Conservation (phyloP, 2,797 vertebrate genomes). For the Rhinatrema bivittatum region DNA sequence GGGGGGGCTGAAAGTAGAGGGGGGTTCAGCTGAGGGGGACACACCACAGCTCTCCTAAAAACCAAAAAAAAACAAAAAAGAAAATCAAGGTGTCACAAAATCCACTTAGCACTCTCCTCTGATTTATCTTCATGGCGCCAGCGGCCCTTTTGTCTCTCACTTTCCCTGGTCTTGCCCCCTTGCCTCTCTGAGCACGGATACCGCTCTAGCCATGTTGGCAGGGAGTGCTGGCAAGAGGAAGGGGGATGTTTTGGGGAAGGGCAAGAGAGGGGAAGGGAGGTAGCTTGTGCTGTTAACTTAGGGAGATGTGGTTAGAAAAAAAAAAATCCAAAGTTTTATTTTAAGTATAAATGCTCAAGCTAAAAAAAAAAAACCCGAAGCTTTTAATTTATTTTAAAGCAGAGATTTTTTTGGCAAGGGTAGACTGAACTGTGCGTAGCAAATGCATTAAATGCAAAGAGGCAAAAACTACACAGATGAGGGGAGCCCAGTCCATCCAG, state of each 20-base stretch:
- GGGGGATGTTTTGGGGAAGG: slow-evolving; percentile 9
- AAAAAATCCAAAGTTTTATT: slow-evolving; percentile 43
- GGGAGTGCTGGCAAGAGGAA: slow-evolving; percentile 26
- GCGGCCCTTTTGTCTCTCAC: slow-evolving; percentile 24
- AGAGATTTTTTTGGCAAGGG: neutral
- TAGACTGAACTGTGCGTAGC: no score
- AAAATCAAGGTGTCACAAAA: slow-evolving; percentile 67
- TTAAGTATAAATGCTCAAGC: slow-evolving; percentile 33
- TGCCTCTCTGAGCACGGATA: no score
- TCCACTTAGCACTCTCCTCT: slow-evolving; percentile 76
- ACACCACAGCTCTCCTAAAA: slow-evolving; percentile 57
- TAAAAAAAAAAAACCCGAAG: slow-evolving; percentile 17
- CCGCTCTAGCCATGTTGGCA: no score
- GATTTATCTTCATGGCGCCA: slow-evolving; percentile 32
- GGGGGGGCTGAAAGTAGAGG: slow-evolving; percentile 50
- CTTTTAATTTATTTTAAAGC: slow-evolving; percentile 20
- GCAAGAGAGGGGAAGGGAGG: slow-evolving; percentile 1
- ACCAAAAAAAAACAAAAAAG: slow-evolving; percentile 40
- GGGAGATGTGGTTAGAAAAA: slow-evolving; percentile 38
- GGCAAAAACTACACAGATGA: no score
- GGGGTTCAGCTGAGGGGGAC: slow-evolving; percentile 37
- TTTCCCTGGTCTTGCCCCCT: slow-evolving; percentile 7
- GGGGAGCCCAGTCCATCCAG: no score
- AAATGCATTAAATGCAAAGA: no score
- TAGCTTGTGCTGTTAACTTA: slow-evolving; percentile 17